Base-by-base conservation (phyloP, 2,797 vertebrate genomes). In the Anguilla anguilla region DNA sequence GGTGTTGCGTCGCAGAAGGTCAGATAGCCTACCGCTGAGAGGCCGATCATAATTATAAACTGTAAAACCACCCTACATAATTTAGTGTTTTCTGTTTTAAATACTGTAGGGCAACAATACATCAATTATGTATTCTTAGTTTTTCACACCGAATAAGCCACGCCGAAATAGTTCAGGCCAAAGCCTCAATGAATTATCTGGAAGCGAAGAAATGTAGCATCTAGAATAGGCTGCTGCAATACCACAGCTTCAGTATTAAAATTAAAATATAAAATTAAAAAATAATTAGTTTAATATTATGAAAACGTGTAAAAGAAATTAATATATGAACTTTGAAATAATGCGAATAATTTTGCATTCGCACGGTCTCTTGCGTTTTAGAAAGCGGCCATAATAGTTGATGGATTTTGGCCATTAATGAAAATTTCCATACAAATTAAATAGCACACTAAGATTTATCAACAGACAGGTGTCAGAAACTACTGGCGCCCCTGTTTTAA, bases 71-170 rank as follows among this genome's bases (percentile, higher is more conserved):
- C 43, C 0, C 39, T 81, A 46, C 77, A 81, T 81, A 81, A 81
- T 81, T 81, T 25, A 81, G 39, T 81, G 77, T 81, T 81, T 81
- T 81, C 77, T 81, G 77, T 81, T 81, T 81, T 7, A 81, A 81
- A 39, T 49, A 49, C 77, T 81, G 77, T 46, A 43, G 39, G 77
- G 77, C 77, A 81, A 81, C 77, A 81, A 81, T 1, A 22, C 77
- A 81, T 81, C 5, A 81, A 81, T 81, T 81, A 81, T 81, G 77
- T 46, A 81, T 81, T 81, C 43, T 19, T 46, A 19, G 35, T 81
- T 81, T 79, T 81, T 81, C 39, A 46, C 77, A 39, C 39, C 39
- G 77, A 81, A 49, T 81, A 49, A 81, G 22, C 43, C 43, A 81
- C 46, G 77, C 46, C 22, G 22, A 81, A 81, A 81, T 81, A 7